Base-by-base conservation (phyloP, 2,888 invertebrate genomes). In the Pachydiplax longipennis region DNA sequence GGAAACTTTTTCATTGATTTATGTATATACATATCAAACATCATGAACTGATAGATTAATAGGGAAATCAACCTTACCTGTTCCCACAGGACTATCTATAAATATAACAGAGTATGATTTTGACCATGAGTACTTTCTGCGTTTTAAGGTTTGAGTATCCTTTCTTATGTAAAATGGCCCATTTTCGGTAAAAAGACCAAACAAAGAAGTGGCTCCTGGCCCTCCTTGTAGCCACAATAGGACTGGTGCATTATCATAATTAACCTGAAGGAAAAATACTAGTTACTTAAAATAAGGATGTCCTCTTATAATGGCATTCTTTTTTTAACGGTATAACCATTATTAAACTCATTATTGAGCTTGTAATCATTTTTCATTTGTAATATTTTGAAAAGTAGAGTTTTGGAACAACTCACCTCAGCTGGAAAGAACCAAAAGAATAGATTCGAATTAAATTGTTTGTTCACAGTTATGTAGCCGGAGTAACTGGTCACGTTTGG, bases 391-490 rank as follows among this genome's bases (percentile, higher is more conserved):
- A 18, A 15, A n/a, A n/a, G 0, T 8, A n/a, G 22, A 22, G 22
- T 65, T 65, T n/a, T 5, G 22, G 1, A 6, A 22, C 65, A n/a
- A 91, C 92, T 92, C 92, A 94, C 94, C 93, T 96, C 95, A 0
- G 98, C 96, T 0, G 98, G 98, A 93, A 98, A 98, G 93, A 97
- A 98, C 98, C 98, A 98, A 94, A 98, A 98, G 94, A 98, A 98
- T 94, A 97, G 95, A 93, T 98, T 98, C 0, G 98, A 97, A 92
- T 97, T 95, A 93, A 95, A 96, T 0, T 95, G 94, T 92, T 96
- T 95, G 93, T 98, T 96, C 0, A 98, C 98, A 0, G 98, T 98
- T 91, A 98, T 95, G 93, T 96, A 98, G 15, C 97, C 97, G n/a
- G 97, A 95, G 93, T 96, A 97, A 92, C 97, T 97, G 92, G 94